phyloP scores from a whole-genome alignment of 2,797 vertebrate species.

The Cygnus olor region DNA sequence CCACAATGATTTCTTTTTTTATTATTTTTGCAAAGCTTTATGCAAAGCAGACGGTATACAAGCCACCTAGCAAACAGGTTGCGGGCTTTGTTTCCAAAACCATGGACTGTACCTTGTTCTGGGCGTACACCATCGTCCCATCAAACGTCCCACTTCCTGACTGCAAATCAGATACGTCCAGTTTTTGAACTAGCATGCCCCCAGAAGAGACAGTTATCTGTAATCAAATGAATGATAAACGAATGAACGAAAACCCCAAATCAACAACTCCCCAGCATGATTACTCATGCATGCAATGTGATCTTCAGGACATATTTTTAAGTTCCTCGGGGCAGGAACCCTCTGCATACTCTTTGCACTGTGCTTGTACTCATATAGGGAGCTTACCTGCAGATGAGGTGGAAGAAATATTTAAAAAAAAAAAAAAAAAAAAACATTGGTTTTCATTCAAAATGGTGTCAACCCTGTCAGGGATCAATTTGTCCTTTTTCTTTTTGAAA shows the following conservation, averaged over 20 bases:
- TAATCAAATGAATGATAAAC: background rate
- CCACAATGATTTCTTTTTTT: background rate
- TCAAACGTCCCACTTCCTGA: constrained; percentile 82
- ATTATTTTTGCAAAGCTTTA: background rate
- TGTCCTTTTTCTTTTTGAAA: background rate
- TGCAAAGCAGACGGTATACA: background rate
- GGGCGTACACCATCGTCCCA: constrained; percentile 86
- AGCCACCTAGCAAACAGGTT: background rate
- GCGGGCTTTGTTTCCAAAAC: background rate
- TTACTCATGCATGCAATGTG: background rate
- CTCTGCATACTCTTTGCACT: background rate
- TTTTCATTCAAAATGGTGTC: background rate
- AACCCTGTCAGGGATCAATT: background rate
- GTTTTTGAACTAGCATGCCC: constrained; percentile 88
- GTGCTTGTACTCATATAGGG: background rate
- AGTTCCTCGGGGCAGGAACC: background rate
- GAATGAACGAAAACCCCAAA: background rate
- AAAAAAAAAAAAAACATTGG: background rate
- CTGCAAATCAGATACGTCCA: constrained; percentile 84
- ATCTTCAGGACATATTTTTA: background rate
- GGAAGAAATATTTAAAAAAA: background rate
- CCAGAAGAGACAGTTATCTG: constrained; percentile 89
- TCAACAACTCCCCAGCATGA: background rate
- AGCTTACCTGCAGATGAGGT: background rate
- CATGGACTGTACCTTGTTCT: constrained; percentile 83